phyloP scores from a whole-genome alignment of 2,113 vertebrate genomes.

The Chaetodon trifascialis region DNA sequence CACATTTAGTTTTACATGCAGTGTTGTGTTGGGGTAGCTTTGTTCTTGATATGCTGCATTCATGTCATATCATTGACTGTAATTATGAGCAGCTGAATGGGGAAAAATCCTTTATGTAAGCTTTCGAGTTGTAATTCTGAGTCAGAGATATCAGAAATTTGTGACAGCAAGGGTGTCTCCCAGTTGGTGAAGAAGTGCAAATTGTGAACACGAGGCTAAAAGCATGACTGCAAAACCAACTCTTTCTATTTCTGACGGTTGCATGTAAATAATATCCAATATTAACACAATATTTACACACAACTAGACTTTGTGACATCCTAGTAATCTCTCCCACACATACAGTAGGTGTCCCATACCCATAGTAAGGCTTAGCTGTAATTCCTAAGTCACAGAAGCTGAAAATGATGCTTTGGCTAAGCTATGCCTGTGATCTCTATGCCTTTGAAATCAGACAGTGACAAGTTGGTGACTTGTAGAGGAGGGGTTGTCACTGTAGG shows the following conservation, averaged over 20 bases:
- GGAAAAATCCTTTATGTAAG: neutral
- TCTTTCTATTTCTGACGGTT: too few species aligned
- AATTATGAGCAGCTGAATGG: neutral
- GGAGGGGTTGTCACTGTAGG: slow-evolving; percentile 21
- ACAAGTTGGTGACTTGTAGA: slow-evolving; percentile 28
- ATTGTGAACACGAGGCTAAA: neutral
- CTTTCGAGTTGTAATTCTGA: neutral
- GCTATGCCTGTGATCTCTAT: neutral
- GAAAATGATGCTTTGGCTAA: slow-evolving; percentile 2
- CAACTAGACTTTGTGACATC: neutral
- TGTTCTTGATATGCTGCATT: neutral
- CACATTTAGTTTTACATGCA: slow-evolving; percentile 1
- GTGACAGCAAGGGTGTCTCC: neutral
- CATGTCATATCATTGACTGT: neutral
- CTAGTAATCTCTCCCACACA: slow-evolving; percentile 7
- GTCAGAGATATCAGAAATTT: neutral
- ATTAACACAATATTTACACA: neutral
- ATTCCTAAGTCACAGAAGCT: neutral
- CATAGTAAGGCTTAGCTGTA: neutral
- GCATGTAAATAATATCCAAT: neutral
- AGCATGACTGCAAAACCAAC: neutral
- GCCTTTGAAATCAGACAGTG: slow-evolving; percentile 16
- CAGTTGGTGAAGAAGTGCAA: neutral
- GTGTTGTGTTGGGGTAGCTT: slow-evolving; percentile 1
- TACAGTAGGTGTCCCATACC: neutral